Evolutionary conservation across 2,797 vertebrate species (phyloP).

Genomic region (Esox lucius): DNA sequence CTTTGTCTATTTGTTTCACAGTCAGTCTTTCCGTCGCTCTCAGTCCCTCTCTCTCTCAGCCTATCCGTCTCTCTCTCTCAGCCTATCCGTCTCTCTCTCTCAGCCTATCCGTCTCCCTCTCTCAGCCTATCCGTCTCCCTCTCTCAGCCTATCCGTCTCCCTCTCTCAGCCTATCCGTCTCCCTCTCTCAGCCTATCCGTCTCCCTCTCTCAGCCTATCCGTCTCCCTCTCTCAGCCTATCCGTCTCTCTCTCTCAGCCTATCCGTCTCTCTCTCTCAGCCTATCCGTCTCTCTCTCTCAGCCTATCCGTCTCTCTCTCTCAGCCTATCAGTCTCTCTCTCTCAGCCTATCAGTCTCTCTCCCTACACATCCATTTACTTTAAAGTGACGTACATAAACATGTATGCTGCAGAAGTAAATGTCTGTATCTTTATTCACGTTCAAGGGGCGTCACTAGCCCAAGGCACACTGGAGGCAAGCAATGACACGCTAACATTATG

Average conservation of each 20-base stretch:
- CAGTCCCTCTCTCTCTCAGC: too few species aligned
- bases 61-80: too few species aligned
- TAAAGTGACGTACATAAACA: neutral
- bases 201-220: too few species aligned
- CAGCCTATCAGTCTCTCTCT: conserved; percentile 41
- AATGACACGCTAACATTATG: neutral
- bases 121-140: neutral
- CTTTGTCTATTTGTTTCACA: too few species aligned
- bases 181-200: too few species aligned
- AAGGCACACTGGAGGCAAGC: neutral
- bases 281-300: neutral
- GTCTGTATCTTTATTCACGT: conserved; percentile 52
- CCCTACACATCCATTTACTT: too few species aligned
- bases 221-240: neutral
- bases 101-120: too few species aligned
- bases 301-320: conserved; percentile 44
- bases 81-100: neutral
- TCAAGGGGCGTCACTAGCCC: neutral
- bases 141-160: too few species aligned
- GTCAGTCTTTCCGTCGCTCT: too few species aligned
- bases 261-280: conserved; percentile 26
- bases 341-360: too few species aligned
- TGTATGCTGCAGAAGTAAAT: conserved; percentile 20
- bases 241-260: conserved; percentile 36
- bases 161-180: too few species aligned